These are phyloP conservation scores for Microhierax caerulescens DNA, from an alignment of 2,797 vertebrate genomes.

Conservation along the genomic window DNA sequence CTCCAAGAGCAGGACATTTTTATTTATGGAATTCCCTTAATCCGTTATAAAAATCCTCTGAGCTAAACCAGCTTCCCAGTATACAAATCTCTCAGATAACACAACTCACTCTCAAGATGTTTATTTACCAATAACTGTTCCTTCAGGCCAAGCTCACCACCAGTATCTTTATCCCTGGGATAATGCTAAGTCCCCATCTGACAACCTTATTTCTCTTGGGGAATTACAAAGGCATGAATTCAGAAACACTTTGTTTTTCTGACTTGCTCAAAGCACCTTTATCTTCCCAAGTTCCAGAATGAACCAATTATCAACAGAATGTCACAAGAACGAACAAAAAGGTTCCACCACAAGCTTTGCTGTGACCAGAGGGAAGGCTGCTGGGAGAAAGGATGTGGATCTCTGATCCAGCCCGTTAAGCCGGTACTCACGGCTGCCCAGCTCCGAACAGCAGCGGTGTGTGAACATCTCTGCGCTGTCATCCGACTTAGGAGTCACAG, in stretches of 20 bases:
- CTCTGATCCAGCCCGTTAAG: not conserved
- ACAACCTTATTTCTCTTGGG: slow-evolving; percentile 13
- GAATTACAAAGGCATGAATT: slow-evolving; percentile 46
- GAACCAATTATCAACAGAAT: not conserved
- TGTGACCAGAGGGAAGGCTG: not conserved
- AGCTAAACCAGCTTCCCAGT: slow-evolving; percentile 8
- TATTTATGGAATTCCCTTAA: slow-evolving; percentile 12
- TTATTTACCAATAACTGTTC: slow-evolving; percentile 45
- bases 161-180: slow-evolving; percentile 50
- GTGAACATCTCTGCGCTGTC: rapidly evolving
- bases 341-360: not conserved
- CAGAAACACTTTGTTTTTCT: slow-evolving; percentile 23
- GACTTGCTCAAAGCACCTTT: slow-evolving; percentile 2
- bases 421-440: not conserved
- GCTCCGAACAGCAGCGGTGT: not conserved
- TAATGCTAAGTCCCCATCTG: slow-evolving; percentile 18
- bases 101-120: slow-evolving; percentile 25
- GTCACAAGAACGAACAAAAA: not conserved
- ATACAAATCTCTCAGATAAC: slow-evolving; percentile 15
- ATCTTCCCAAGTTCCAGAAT: not conserved
- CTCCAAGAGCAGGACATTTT: not conserved
- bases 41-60: slow-evolving; percentile 28
- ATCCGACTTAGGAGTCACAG: not conserved
- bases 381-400: not conserved
- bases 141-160: slow-evolving; percentile 40